Base-by-base conservation (phyloP, 2,888 invertebrate genomes). In the Cryptus viduatorius region DNA sequence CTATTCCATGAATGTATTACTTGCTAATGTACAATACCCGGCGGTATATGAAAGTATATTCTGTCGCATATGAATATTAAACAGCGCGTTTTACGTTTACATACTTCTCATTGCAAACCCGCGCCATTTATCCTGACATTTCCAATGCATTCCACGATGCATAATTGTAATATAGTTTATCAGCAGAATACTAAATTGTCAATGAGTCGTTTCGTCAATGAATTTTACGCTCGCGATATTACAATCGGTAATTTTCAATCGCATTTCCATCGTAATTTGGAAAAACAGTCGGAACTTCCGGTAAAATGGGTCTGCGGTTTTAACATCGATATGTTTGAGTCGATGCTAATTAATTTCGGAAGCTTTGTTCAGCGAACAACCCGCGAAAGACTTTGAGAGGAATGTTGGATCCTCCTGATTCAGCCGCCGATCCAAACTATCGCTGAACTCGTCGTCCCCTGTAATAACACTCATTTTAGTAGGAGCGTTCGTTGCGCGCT, bases 311-410 rank as follows among this genome's bases (percentile, higher is more conserved):
- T 14, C 31, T 7, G 31, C 31, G 61, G 61, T 31, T 12, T 61
- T 31, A 65, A 10, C 19, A 19, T 8, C 42, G 65, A 14, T 16
- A 10, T 65, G 12, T 37, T 42, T 19, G 37, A 16, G 19, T 37
- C 10, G 19, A 42, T n/a, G 16, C n/a, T 65, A 65, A 65, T 65
- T 37, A 10, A 37, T 65, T 65, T 29, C 24, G 16, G 16, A 65
- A 61, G 61, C 31, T 65, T 76, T 19, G 37, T 4, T 65, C n/a
- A 4, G 16, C 65, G 16, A 16, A 65, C 16, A 16, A 10, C 3
- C 65, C 19, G 65, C 37, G 16, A 37, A 42, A 65, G 65, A 42
- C 42, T 42, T 42, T 61, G 16, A 12, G 16, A 19, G 14, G 14
- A 12, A 14, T 14, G 14, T 31, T 5, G 61, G 4, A 29, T 5